These are phyloP conservation scores for Dendrolimus kikuchii DNA, from an alignment of 1,140 invertebrate genomes.

Conservation along the genomic window DNA sequence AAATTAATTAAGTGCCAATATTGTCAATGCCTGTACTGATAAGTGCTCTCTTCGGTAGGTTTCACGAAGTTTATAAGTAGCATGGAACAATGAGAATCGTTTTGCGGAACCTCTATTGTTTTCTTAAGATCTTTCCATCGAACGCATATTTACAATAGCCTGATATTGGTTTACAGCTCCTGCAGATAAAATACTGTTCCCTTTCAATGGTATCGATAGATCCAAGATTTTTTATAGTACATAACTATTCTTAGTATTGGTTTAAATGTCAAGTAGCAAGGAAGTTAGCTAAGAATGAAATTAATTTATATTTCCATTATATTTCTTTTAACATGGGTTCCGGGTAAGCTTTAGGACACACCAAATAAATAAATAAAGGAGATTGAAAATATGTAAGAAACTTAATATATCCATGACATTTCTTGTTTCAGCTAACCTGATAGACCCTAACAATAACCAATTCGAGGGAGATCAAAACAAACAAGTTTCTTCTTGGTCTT, in stretches of 20 bases:
- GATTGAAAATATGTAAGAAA: too few species aligned
- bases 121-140: conserved; percentile 38
- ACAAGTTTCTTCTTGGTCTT: too few species aligned
- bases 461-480: too few species aligned
- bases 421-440: conserved; percentile 4
- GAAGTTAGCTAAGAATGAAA: too few species aligned
- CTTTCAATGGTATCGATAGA: background rate
- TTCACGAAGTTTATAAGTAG: conserved; percentile 4
- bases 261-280: too few species aligned
- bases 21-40: conserved; percentile 1
- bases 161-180: conserved; percentile 41
- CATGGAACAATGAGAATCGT: conserved; percentile 38
- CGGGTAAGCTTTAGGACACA: too few species aligned
- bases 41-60: background rate
- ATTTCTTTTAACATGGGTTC: too few species aligned
- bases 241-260: too few species aligned
- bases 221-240: background rate
- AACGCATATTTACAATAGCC: conserved; percentile 37
- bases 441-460: background rate
- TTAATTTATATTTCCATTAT: too few species aligned
- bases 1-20: background rate
- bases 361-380: too few species aligned
- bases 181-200: conserved; percentile 24
- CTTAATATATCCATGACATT: too few species aligned
- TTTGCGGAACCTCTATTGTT: conserved; percentile 46